Evolutionary conservation across 2,888 invertebrate genomes (phyloP).

Genomic region (Drosophila cracens): DNA sequence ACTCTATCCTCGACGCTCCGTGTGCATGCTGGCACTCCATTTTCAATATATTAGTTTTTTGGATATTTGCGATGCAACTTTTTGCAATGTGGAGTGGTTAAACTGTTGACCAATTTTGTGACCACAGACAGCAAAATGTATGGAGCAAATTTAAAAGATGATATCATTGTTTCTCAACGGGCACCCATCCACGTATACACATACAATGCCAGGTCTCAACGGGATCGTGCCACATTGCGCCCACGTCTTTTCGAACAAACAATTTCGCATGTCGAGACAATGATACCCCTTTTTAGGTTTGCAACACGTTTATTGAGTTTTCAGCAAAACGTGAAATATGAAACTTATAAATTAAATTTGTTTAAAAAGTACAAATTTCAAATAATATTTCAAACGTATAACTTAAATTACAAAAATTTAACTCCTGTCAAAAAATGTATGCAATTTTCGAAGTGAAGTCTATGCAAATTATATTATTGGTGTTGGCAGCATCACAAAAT

Average conservation of each 20-base stretch:
- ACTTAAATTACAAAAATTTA: neutral
- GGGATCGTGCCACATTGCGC: neutral
- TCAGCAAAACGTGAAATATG: neutral
- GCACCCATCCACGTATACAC: neutral
- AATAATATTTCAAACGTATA: neutral
- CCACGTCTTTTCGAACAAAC: neutral
- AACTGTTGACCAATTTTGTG: neutral
- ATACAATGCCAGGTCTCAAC: neutral
- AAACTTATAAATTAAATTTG: neutral
- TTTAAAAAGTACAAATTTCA: neutral
- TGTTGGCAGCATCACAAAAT: no score
- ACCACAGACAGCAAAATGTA: neutral
- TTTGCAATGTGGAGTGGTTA: neutral
- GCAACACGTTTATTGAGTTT: no score
- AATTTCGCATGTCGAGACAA: neutral
- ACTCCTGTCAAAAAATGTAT: neutral
- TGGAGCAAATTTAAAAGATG: neutral
- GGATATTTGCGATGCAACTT: neutral
- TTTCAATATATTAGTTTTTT: neutral
- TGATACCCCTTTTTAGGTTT: no score
- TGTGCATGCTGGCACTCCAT: neutral
- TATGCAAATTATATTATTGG: neutral
- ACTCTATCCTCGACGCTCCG: neutral
- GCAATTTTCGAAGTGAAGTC: neutral
- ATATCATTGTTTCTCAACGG: neutral